A percentile compares a stretch with the other conserved stretches of the same genome.
These are phyloP conservation scores for Stenopsyche tienmushanensis DNA, from an alignment of 1,140 invertebrate genomes.

Conservation along the genomic window DNA sequence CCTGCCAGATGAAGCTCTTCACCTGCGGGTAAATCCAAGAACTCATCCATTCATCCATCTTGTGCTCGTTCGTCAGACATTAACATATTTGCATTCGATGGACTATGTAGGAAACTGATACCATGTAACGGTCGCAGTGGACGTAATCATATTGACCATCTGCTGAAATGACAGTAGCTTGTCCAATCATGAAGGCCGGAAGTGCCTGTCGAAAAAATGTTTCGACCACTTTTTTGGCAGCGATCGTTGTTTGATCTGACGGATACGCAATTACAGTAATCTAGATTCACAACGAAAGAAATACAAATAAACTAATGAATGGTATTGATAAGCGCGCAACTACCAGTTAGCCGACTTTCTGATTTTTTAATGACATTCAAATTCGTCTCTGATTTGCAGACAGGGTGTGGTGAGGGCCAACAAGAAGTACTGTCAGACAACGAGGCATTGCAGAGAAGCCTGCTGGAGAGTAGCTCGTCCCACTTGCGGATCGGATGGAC, in stretches of 20 bases:
- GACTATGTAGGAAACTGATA: background rate
- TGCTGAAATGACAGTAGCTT: background rate
- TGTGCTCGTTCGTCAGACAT: too few relatives aligned
- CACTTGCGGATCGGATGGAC: conserved; percentile 89
- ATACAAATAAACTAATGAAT: too few relatives aligned
- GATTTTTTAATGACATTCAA: background rate
- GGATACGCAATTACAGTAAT: background rate
- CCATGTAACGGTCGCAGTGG: background rate
- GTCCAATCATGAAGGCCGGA: background rate
- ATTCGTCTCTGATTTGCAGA: conserved; percentile 47
- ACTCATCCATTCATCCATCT: too few relatives aligned
- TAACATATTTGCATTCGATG: too few relatives aligned
- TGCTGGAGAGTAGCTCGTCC: conserved; percentile 87
- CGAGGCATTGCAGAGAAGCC: conserved; percentile 85
- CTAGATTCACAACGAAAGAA: background rate
- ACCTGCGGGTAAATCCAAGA: conserved; percentile 76
- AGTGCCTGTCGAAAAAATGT: background rate
- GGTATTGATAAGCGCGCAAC: background rate
- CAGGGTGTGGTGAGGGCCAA: conserved; percentile 81
- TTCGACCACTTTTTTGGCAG: background rate
- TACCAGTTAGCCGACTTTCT: too few relatives aligned
- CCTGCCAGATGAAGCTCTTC: conserved; percentile 87
- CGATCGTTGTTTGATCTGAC: background rate
- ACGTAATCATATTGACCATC: background rate
- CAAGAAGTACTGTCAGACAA: conserved; percentile 87